These are phyloP conservation scores for Lasaia peninsularis DNA, from an alignment of 1,140 invertebrate species.

Conservation along the genomic window DNA sequence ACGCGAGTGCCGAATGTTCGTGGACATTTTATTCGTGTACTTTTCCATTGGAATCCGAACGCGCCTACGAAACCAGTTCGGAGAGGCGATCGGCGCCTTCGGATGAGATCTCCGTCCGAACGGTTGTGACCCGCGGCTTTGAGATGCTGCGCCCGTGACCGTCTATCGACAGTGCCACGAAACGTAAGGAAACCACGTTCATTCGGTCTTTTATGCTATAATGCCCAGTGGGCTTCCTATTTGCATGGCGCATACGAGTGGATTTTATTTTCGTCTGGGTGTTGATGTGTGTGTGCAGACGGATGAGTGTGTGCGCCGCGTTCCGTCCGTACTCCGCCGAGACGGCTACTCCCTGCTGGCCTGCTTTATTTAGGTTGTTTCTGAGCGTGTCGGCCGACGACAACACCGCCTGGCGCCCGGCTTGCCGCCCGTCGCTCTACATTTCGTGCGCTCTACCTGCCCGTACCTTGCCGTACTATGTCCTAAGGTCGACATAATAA, in stretches of 20 bases:
- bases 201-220: slow-evolving; percentile 54
- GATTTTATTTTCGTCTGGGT: slow-evolving; percentile 74
- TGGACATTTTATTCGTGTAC: slow-evolving; percentile 58
- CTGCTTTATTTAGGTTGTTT: slow-evolving; percentile 74
- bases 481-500: slow-evolving; percentile 12
- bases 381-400: slow-evolving; percentile 54
- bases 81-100: slow-evolving; percentile 51
- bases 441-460: slow-evolving; percentile 38
- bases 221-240: slow-evolving; percentile 66
- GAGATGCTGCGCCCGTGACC: slow-evolving; percentile 73
- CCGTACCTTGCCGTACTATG: slow-evolving; percentile 18
- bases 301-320: slow-evolving; percentile 42
- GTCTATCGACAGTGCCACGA: slow-evolving; percentile 71
- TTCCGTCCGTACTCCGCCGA: slow-evolving; percentile 41
- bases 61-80: slow-evolving; percentile 58
- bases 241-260: slow-evolving; percentile 74
- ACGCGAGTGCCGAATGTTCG: slow-evolving; percentile 68
- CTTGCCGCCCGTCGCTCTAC: slow-evolving; percentile 31
- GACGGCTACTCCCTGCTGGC: slow-evolving; percentile 63
- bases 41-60: slow-evolving; percentile 61
- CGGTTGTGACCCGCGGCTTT: slow-evolving; percentile 57
- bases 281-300: slow-evolving; percentile 49
- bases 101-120: slow-evolving; percentile 60
- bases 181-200: slow-evolving; percentile 72
- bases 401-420: slow-evolving; percentile 34